Conservation (phyloP, 2,888 invertebrate genomes). For the Xanthorhoe designata region DNA sequence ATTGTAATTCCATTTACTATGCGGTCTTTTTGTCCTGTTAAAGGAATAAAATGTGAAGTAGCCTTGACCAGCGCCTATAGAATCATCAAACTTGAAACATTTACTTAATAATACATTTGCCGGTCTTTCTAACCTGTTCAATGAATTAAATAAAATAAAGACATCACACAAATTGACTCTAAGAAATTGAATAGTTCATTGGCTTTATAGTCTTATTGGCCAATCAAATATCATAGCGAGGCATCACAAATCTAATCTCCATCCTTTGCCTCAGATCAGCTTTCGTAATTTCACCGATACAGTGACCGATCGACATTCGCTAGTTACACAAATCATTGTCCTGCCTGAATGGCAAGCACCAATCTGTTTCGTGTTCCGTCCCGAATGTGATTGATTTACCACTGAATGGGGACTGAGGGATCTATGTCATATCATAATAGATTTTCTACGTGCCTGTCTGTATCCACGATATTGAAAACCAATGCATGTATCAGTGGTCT, state of each 20-base stretch:
- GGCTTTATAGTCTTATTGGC: no score
- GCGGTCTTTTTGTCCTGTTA: no score
- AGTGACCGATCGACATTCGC: slow-evolving; percentile 39
- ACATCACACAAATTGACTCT: no score
- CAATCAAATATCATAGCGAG: not conserved
- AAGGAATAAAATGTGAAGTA: no score
- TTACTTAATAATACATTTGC: no score
- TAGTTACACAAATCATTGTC: slow-evolving; percentile 45
- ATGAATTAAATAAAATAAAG: no score
- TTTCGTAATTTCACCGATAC: slow-evolving; percentile 13
- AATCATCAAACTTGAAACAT: no score
- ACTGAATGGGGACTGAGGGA: slow-evolving; percentile 35
- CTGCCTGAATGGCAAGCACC: slow-evolving; percentile 44
- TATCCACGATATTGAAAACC: slow-evolving; percentile 2
- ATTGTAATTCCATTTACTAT: no score
- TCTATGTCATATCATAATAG: slow-evolving; percentile 38
- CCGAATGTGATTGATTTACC: slow-evolving; percentile 46
- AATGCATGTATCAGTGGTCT: not conserved
- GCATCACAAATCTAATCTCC: slow-evolving; percentile 6
- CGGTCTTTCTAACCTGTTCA: no score
- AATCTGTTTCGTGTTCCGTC: slow-evolving; percentile 45
- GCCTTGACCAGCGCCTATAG: no score
- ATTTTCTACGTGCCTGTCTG: slow-evolving; percentile 13
- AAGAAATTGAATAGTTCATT: no score
- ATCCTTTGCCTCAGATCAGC: slow-evolving; percentile 5